Percentiles rank a stretch among this genome's conserved stretches.
phyloP scores from a whole-genome alignment of 2,113 vertebrate species.

The Apodemus sylvaticus region DNA sequence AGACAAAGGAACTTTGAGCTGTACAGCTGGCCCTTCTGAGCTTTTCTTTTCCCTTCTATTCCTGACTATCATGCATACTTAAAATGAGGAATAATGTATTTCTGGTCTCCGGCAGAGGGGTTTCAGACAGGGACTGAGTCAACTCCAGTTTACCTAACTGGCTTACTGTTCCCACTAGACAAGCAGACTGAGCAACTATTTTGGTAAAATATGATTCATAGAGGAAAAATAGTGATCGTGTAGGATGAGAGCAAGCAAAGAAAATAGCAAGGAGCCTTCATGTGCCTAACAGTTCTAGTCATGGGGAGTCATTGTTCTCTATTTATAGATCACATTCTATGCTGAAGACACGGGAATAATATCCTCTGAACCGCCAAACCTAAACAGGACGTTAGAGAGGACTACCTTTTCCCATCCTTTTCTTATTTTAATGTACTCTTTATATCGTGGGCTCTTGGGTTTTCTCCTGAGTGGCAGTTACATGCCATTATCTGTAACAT shows the following conservation, averaged over 20 bases:
- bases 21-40: too few relatives aligned
- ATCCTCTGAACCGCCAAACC: neutral
- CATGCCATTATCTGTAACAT: neutral
- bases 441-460: neutral
- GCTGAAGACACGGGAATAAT: neutral
- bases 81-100: neutral
- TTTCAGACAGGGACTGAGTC: conserved; percentile 48
- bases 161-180: conserved; percentile 59
- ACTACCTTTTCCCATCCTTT: neutral
- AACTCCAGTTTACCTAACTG: conserved; percentile 21
- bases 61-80: neutral
- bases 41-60: neutral
- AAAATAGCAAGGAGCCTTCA: conserved; percentile 58
- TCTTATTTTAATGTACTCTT: neutral
- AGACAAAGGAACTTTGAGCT: neutral
- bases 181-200: conserved; percentile 69
- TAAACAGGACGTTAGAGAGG: neutral
- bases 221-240: conserved; percentile 67
- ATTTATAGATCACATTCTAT: conserved; percentile 52
- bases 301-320: conserved; percentile 10
- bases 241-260: conserved; percentile 64
- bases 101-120: neutral
- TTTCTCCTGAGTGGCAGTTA: neutral
- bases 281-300: neutral
- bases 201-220: conserved; percentile 75